phyloP scores from a whole-genome alignment of 1,140 invertebrate genomes.

The Agraylea sexmaculata region DNA sequence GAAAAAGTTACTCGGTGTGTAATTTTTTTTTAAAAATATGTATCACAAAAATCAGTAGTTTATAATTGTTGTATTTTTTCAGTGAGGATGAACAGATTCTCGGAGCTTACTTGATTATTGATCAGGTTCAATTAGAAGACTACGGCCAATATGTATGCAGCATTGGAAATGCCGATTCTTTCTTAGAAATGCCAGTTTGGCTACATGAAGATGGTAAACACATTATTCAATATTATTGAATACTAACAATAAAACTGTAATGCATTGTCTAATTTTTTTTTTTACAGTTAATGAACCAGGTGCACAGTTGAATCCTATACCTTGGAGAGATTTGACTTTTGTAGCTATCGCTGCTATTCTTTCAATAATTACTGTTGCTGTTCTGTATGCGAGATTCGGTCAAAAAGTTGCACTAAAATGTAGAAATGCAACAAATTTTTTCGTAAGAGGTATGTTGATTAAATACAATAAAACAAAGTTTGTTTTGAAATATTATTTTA shows the following conservation, averaged over 20 bases:
- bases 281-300: slow-evolving; percentile 10
- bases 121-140: slow-evolving; percentile 45
- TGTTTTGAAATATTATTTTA: not conserved
- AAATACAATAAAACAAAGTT: not conserved
- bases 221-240: slow-evolving; percentile 1
- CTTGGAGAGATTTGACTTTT: slow-evolving; percentile 12
- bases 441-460: slow-evolving; percentile 6
- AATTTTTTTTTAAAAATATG: slow-evolving; percentile 1
- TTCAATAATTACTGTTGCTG: slow-evolving; percentile 5
- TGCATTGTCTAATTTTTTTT: not conserved
- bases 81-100: slow-evolving; percentile 57
- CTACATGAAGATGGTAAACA: slow-evolving; percentile 31
- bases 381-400: slow-evolving; percentile 14
- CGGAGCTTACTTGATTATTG: slow-evolving; percentile 54
- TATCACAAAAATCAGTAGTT: not conserved
- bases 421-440: slow-evolving; percentile 4
- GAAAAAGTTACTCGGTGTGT: slow-evolving; percentile 39
- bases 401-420: slow-evolving; percentile 7
- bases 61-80: slow-evolving; percentile 24
- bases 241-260: not conserved
- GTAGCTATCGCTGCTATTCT: slow-evolving; percentile 5
- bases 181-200: slow-evolving; percentile 29
- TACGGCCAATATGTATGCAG: slow-evolving; percentile 55
- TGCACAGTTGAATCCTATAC: slow-evolving; percentile 9
- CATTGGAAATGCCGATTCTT: slow-evolving; percentile 33